Evolutionary conservation across 2,113 vertebrate genomes (phyloP).

Genomic region (Protobothrops mucrosquamatus): DNA sequence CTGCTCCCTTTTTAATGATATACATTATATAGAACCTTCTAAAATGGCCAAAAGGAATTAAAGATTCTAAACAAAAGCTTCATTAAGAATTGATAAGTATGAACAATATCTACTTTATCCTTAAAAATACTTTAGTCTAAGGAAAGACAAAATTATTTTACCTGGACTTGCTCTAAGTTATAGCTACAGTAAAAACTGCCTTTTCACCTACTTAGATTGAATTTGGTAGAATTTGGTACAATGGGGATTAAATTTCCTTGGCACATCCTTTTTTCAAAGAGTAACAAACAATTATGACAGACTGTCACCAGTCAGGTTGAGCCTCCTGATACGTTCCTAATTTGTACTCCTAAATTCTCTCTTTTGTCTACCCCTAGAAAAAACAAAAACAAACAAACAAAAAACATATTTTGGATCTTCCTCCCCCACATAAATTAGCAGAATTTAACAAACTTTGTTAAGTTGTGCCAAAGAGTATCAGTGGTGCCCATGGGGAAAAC

Average conservation of each 20-base stretch:
- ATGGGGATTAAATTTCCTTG: background rate
- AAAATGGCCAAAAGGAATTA: background rate
- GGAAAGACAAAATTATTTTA: background rate
- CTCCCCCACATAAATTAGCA: background rate
- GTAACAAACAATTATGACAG: background rate
- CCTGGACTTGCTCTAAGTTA: background rate
- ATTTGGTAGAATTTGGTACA: background rate
- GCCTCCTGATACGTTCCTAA: background rate
- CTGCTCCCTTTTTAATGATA: background rate
- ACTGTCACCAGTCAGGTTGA: background rate
- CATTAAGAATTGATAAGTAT: background rate
- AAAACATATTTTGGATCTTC: background rate
- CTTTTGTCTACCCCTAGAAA: background rate
- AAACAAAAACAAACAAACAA: background rate
- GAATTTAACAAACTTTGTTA: background rate
- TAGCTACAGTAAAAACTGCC: background rate
- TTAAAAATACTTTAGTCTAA: background rate
- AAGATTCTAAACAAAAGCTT: background rate
- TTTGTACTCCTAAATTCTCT: background rate
- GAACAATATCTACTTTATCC: background rate
- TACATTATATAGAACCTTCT: background rate
- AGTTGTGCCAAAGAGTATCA: background rate
- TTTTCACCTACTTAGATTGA: background rate
- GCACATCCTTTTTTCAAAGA: background rate
- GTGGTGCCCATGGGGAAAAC: background rate